Evolutionary conservation across 2,888 invertebrate species (phyloP), one percentile per base, ranked within the genome.

Genomic region (Sialis lutaria): DNA sequence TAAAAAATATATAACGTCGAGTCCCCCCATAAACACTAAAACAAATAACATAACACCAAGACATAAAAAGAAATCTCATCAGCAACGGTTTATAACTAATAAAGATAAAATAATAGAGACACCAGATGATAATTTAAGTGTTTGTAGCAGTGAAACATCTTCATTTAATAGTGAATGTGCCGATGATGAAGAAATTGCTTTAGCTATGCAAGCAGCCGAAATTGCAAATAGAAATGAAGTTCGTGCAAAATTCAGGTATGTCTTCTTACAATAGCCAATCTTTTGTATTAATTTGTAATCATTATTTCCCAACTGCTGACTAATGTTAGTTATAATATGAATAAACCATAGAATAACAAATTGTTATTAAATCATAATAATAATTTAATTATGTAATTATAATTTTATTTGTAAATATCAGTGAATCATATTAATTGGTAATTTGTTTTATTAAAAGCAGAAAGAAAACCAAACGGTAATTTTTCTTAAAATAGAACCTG

Each of bases 201-300:
- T 88, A 45, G 89, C 89, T 2, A 70, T 89, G 61, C 85, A 86
- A 59, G 88, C 87, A 6, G 87, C 87, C 6, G 87, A 89, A 62
- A 68, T 85, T 33, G 85, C 84, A 0, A 82, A 80, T 40, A 68
- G 84, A 42, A 81, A 81, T 58, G 83, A 86, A 60, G 81, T 85
- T 6, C 66, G 89, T 45, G 77, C 86, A 2, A 81, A 85, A 58
- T 89, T 87, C 65, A 78, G 79, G 82, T 82, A 64, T 62, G 56
- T 54, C 31, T 12, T 12, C 45, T 50, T 49, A 49, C 22, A 22
- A 37, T 44, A 46, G 13, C 42, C 9, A 13, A n/a, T 41, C 48
- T 33, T 12, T 22, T 22, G 4, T 2, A 22, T 22, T 22, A 4
- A 22, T 22, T 22, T 22, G 22, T 22, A 22, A 22, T 22, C 22